phyloP scores from a whole-genome alignment of 2,888 invertebrate genomes.

The Cataglyphis albicans region DNA sequence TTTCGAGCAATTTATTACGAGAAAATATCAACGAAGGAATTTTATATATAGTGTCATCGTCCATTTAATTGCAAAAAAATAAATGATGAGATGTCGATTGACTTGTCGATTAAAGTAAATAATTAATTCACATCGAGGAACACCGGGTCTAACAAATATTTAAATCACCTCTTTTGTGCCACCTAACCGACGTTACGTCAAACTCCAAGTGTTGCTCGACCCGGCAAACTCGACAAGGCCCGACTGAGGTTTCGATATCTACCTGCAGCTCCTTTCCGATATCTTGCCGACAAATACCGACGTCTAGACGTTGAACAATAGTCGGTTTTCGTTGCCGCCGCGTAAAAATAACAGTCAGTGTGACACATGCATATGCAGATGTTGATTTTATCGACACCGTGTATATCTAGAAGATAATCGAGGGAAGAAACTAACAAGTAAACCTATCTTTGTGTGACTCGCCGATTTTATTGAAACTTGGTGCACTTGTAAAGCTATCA shows the following conservation, averaged over 20 bases:
- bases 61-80: not conserved
- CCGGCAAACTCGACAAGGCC: too few relatives aligned
- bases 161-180: slow-evolving; percentile 49
- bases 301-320: slow-evolving; percentile 2
- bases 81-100: not conserved
- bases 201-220: slow-evolving; percentile 12
- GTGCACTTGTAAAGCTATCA: too few relatives aligned
- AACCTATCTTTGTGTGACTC: too few relatives aligned
- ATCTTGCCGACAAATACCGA: not conserved
- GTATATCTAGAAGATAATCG: not conserved
- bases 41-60: not conserved
- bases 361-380: not conserved
- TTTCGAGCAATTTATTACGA: not conserved
- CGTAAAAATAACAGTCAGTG: not conserved
- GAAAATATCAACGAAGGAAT: not conserved
- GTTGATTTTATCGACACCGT: slow-evolving; percentile 37
- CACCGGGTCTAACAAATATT: not conserved
- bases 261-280: slow-evolving; percentile 44
- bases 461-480: too few relatives aligned
- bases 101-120: not conserved
- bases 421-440: not conserved
- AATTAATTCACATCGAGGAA: not conserved
- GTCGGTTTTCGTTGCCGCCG: not conserved
- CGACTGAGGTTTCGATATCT: not conserved
- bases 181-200: slow-evolving; percentile 48